Conservation (phyloP, 2,113 vertebrate species). For the Actinemys pallida region DNA sequence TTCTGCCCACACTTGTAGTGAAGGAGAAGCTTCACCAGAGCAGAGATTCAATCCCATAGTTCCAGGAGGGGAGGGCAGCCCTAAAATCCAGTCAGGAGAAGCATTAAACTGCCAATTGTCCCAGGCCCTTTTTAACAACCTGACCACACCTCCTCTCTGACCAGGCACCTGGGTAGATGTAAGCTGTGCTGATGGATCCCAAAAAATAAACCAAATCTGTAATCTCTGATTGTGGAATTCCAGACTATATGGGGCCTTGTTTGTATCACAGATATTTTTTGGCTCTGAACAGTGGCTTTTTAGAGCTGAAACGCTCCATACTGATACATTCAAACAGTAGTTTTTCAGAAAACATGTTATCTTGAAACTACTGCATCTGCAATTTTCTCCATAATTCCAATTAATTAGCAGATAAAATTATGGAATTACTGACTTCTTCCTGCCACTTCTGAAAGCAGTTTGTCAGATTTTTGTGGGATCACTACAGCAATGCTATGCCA, state of each 20-base stretch:
- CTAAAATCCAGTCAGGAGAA: not conserved
- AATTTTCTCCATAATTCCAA: conserved; percentile 33
- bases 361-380: not conserved
- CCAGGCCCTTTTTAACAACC: not conserved
- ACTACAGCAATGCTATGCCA: conserved; percentile 3
- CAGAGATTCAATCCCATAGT: not conserved
- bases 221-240: not conserved
- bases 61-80: not conserved
- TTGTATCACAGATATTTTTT: conserved; percentile 1
- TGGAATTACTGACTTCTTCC: not conserved
- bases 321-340: not conserved
- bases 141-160: conserved; percentile 32
- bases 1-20: not conserved
- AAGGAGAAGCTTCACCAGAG: not conserved
- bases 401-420: not conserved
- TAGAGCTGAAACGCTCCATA: not conserved
- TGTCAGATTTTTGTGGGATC: conserved; percentile 11
- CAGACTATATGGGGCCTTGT: not conserved
- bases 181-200: conserved; percentile 12
- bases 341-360: not conserved
- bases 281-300: not conserved
- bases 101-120: conserved; percentile 43
- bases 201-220: not conserved
- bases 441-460: conserved; percentile 35
- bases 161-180: not conserved